A percentile compares a stretch with the other conserved stretches of the same genome.
These are phyloP conservation scores for Eupithecia centaureata DNA, from an alignment of 2,888 invertebrate species.

Conservation along the genomic window DNA sequence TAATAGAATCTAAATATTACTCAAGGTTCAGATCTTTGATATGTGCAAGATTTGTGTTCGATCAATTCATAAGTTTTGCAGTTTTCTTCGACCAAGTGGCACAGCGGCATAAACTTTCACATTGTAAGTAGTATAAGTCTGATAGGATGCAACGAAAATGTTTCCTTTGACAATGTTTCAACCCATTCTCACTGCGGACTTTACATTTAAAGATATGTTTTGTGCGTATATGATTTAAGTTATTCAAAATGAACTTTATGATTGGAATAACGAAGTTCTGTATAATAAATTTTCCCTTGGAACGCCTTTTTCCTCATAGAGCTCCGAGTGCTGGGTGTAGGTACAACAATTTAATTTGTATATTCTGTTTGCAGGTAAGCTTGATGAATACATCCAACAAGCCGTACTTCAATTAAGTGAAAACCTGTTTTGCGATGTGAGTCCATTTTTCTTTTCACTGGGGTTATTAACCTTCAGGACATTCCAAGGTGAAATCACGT, in stretches of 20 bases:
- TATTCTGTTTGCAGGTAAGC: conserved; percentile 49
- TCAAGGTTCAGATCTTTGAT: too few relatives aligned
- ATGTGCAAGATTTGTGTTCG: too few relatives aligned
- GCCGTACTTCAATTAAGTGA: conserved; percentile 25
- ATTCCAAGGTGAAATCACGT: neutral
- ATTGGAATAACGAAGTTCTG: neutral
- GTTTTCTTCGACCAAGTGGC: too few relatives aligned
- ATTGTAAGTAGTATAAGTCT: too few relatives aligned
- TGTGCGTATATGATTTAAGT: neutral
- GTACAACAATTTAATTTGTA: neutral
- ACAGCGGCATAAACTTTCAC: too few relatives aligned
- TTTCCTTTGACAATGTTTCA: too few relatives aligned
- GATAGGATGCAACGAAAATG: too few relatives aligned
- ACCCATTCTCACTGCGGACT: too few relatives aligned
- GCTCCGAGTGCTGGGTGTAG: neutral
- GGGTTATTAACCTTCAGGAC: conserved; percentile 50
- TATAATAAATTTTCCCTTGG: neutral
- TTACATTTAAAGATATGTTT: too few relatives aligned
- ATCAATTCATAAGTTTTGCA: too few relatives aligned
- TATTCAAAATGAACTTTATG: neutral
- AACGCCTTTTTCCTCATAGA: neutral
- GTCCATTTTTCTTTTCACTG: conserved; percentile 52
- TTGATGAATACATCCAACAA: conserved; percentile 27
- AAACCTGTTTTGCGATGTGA: conserved; percentile 38
- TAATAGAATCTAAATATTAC: too few relatives aligned